A percentile compares a stretch with the other conserved stretches of the same genome.
Conservation (phyloP, 2,888 invertebrate species). For the Zaprionus lineosus region DNA sequence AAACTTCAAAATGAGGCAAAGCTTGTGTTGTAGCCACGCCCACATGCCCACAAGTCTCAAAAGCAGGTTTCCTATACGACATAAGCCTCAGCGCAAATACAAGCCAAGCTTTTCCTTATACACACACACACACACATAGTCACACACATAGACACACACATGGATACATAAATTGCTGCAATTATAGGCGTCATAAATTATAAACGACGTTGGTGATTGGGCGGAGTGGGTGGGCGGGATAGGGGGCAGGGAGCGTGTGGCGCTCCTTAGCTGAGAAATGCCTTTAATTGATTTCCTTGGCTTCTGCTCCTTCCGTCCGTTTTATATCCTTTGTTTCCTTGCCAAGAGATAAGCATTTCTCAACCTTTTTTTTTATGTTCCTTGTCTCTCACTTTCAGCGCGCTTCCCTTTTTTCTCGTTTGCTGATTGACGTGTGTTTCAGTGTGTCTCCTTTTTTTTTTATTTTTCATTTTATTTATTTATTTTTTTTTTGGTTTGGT, state of each 20-base stretch:
- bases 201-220: slow-evolving; percentile 42
- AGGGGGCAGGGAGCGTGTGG: background rate
- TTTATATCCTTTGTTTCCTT: slow-evolving; percentile 39
- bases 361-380: slow-evolving; percentile 14
- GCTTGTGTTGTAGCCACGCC: slow-evolving; percentile 8
- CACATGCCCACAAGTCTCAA: slow-evolving; percentile 26
- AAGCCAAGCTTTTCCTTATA: slow-evolving; percentile 6
- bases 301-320: slow-evolving; percentile 17
- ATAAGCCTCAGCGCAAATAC: slow-evolving; percentile 58
- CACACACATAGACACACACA: slow-evolving; percentile 13
- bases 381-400: background rate
- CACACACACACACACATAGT: slow-evolving; percentile 2
- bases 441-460: slow-evolving; percentile 11
- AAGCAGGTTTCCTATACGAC: slow-evolving; percentile 35
- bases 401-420: slow-evolving; percentile 3
- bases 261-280: slow-evolving; percentile 45
- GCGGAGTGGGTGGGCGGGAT: slow-evolving; percentile 18
- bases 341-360: slow-evolving; percentile 35
- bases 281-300: slow-evolving; percentile 69
- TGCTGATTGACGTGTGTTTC: slow-evolving; percentile 29
- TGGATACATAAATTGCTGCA: slow-evolving; percentile 65
- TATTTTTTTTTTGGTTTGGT: slow-evolving; percentile 14
- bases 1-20: slow-evolving; percentile 44
- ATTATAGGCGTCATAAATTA: slow-evolving; percentile 77
- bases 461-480: slow-evolving; percentile 9